Evolutionary conservation across 1,140 invertebrate species (phyloP), one percentile per base, ranked within the genome.

Genomic region (Drosophila nasuta): DNA sequence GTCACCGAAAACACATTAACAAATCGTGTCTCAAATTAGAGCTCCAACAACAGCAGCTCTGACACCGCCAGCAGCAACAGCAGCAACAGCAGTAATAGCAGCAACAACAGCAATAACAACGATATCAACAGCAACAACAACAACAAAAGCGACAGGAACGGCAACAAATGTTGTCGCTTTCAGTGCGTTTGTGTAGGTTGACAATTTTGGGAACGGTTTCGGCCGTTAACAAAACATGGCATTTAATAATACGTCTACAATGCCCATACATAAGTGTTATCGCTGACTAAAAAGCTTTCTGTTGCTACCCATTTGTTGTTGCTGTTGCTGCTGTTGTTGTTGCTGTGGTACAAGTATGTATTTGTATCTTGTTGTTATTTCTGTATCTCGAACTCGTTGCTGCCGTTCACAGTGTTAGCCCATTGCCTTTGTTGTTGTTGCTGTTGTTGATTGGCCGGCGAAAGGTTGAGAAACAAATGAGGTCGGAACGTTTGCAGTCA

Each of bases 221-320:
- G 83, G 83, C 82, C 83, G 82, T 87, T 87, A 88, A 87, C 82
- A 87, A 87, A 87, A 87, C 82, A 87, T 87, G 82, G 82, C 82
- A 87, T 87, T 87, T 87, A 87, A 87, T 87, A 87, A 87, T 87
- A 87, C 82, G 83, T 86, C 76, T 82, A 88, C 82, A 88, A 86
- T 86, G 70, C 59, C 72, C 76, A 86, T 82, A 77, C 82, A 87
- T 77, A 80, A 87, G 82, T 87, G 82, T 87, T 87, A 87, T 87
- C 82, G 82, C 83, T 82, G 83, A 88, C 82, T 87, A 87, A 87
- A 87, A 87, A 87, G 82, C 82, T 87, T 88, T 87, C 82, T 86
- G 83, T 86, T 86, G 83, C 82, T 82, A 69, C 75, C 87, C 79
- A 60, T 66, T 69, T 1, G 81, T 86, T 63, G 43, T 48, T 38